Conservation (phyloP, 1,140 invertebrate species). For the Matsumurasca onukii region DNA sequence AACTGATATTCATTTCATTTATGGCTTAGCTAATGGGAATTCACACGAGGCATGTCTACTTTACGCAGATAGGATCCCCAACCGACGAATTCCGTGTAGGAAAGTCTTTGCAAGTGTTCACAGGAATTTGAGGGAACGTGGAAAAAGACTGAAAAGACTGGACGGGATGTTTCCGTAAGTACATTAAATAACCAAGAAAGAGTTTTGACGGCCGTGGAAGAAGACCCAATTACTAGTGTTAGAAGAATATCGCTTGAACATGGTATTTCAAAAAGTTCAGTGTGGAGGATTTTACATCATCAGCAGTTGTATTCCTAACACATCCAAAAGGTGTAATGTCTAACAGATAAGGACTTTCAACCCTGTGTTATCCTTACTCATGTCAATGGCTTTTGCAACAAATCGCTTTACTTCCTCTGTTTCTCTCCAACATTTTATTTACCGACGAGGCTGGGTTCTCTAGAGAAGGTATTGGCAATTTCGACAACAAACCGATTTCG, state of each 20-base stretch:
- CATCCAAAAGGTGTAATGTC: background rate
- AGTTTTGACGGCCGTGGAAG: slow-evolving; percentile 2
- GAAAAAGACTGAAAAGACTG: slow-evolving; percentile 4
- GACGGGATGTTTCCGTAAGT: background rate
- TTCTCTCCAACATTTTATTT: slow-evolving; percentile 17
- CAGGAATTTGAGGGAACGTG: slow-evolving; percentile 9
- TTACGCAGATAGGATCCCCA: background rate
- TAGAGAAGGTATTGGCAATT: slow-evolving; percentile 14
- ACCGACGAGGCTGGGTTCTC: slow-evolving; percentile 17
- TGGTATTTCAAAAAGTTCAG: slow-evolving; percentile 2
- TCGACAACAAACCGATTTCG: background rate
- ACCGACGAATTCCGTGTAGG: slow-evolving; percentile 3
- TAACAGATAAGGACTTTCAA: slow-evolving; percentile 2
- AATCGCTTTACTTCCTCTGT: slow-evolving; percentile 5
- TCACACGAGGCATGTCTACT: background rate
- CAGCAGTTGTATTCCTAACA: slow-evolving; percentile 3
- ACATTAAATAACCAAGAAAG: slow-evolving; percentile 6
- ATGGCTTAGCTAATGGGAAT: slow-evolving; percentile 19
- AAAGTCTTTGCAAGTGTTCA: slow-evolving; percentile 2
- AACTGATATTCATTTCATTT: slow-evolving; percentile 13
- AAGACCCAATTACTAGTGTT: slow-evolving; percentile 3
- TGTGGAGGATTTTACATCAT: background rate
- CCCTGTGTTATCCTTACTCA: background rate
- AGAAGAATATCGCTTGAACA: slow-evolving; percentile 2
- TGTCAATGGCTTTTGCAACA: background rate